These are phyloP conservation scores for Cynocephalus volans DNA, from an alignment of 2,113 vertebrate species.

Conservation along the genomic window DNA sequence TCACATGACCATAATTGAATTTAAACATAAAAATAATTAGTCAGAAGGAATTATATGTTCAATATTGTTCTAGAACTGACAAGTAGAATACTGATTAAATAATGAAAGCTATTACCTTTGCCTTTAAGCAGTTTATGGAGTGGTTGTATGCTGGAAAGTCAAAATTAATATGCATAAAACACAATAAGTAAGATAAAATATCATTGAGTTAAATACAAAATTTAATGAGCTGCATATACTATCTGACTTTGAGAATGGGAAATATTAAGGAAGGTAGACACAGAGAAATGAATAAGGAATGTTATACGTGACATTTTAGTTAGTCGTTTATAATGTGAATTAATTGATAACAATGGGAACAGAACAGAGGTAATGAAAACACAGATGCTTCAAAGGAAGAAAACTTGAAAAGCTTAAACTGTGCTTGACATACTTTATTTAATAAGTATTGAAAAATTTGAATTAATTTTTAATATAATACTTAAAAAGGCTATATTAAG, in stretches of 20 bases:
- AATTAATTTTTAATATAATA: not conserved
- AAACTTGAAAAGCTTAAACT: not conserved
- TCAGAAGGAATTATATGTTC: not conserved
- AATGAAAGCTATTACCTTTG: not conserved
- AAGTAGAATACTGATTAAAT: not conserved
- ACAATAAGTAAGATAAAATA: not conserved
- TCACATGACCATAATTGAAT: not conserved
- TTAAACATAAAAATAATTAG: not conserved
- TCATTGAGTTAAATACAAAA: not conserved
- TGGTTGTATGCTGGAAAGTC: not conserved
- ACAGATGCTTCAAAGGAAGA: not conserved
- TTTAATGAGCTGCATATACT: not conserved
- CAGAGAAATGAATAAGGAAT: not conserved
- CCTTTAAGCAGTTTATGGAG: not conserved
- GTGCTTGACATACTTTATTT: not conserved
- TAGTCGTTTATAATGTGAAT: not conserved
- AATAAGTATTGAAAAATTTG: not conserved
- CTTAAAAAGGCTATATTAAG: not conserved
- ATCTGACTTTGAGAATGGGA: not conserved
- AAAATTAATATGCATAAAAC: conserved; percentile 5
- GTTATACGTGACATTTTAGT: not conserved
- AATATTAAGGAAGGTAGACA: not conserved
- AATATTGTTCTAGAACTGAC: not conserved
- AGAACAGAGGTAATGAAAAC: not conserved
- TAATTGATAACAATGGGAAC: not conserved